Base-by-base conservation (phyloP, 2,797 vertebrate genomes). In the Urophycis tenuis region DNA sequence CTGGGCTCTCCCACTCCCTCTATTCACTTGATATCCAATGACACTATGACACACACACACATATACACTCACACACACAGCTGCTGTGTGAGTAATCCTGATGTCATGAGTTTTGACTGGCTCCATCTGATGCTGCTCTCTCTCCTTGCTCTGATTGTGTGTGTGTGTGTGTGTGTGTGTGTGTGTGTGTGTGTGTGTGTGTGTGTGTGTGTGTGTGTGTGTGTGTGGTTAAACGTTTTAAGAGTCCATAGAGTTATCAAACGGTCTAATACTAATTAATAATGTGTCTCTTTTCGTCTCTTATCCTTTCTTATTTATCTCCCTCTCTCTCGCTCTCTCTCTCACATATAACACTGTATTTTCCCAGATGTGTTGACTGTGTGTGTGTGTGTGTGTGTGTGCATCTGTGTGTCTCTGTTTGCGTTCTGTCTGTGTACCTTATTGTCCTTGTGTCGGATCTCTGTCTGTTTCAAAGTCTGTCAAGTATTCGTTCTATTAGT, bases 261-360 rank as follows among this genome's bases (percentile, higher is more conserved):
- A 60, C 5, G 22, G 49, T 60, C 49, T 60, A n/a, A 60, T 60
- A 60, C 17, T 60, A n/a, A 60, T 22, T 60, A n/a, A 60, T 25
- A 60, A 19, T 30, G 30, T 64, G 7, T 53, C 53, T 29, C n/a
- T 76, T 6, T 2, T 74, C 11, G 6, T 45, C 60, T 45, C 64
- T 14, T 35, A 73, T 70, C 60, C 76, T 75, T 72, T 71, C 72
- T 67, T 72, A 78, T 85, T 45, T 73, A 77, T 81, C 84, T 82
- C 49, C 77, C 79, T 87, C 82, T 74, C 74, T 79, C 82, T 84
- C 80, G 83, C 84, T 85, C 81, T 82, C 35, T 81, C 84, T 60
- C 80, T 76, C 82, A 91, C 88, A 90, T 88, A 88, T 88, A 91
- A 91, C 89, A 89, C 75, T 3, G 76, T 86, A 83, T 85, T 81